Evolutionary conservation across 2,888 invertebrate species (phyloP), one percentile per base, ranked within the genome.

Genomic region (Spodoptera littoralis): DNA sequence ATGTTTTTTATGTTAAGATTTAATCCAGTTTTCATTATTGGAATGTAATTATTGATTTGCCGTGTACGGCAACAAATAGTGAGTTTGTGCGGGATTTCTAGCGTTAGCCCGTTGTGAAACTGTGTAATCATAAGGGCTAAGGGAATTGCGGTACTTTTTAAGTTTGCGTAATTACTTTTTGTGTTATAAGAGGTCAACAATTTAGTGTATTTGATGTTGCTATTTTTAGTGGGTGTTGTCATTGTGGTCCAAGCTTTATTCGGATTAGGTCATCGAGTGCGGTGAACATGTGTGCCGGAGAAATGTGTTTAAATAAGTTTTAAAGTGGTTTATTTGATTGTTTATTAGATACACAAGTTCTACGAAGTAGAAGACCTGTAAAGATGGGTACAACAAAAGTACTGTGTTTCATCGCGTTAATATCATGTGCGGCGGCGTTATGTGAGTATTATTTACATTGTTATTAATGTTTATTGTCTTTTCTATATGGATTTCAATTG

Each of bases 171-270:
- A 74, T 75, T 77, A 80, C 71, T 73, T 86, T 88, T 89, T 88
- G 81, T 87, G 87, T 90, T 82, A 86, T 83, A 86, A 78, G 75
- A 83, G 78, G 76, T 72, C 76, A 66, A 59, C 82, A 86, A 84
- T 88, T 87, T 83, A 82, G 84, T 90, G 88, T 85, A 87, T 87
- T 89, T 83, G 77, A 93, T 95, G 91, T 85, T 95, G 86, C 96
- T 96, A 88, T 96, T 96, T 93, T 95, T 94, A 91, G 95, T 95
- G 89, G 95, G 94, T 95, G 95, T 95, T 95, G 95, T 95, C 95
- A 94, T 92, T 92, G 89, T 89, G 86, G 85, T 81, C 81, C 84
- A 86, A 89, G 91, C 90, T 90, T 82, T 88, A 90, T 86, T 91
- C 88, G 91, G 92, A 93, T 94, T 94, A 94, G 94, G 92, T 94